Evolutionary conservation across 1,140 invertebrate genomes (phyloP), one percentile per base, ranked within the genome.

Genomic region (Sycophaga agraensis): DNA sequence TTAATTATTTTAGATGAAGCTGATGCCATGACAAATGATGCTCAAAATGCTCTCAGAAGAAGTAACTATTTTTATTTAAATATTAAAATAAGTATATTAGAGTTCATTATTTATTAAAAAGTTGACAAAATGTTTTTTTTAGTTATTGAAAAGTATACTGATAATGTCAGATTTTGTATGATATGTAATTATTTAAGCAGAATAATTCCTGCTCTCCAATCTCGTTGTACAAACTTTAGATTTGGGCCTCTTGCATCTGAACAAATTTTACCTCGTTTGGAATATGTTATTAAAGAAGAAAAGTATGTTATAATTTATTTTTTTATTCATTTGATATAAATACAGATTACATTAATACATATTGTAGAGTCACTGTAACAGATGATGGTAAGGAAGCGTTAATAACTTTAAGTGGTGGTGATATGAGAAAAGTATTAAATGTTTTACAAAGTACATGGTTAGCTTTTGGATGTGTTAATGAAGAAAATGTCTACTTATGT

Each of bases 11-110:
- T 99, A 11, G 98, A 99, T 87, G 98, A 99, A 86, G 97, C 97
- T 9, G 98, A 99, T 87, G 95, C 97, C 2, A 99, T 99, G 98
- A 99, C 98, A 3, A 93, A 95, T 76, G 97, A 99, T 88, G 98
- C 98, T 4, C 98, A 99, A 80, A 99, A 98, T 88, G 97, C 97
- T 28, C 82, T 99, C 2, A 85, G 97, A 69, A 89, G 97, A 88
- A 95, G 93, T 95, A 84, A 86, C 83, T 67, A 35, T 59, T 45
- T 9, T 42, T 45, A 49, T 66, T 45, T 64, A 31, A 37, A 49
- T 59, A 49, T 49, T 62, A 48, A 14, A 39, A 42, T 28, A 1
- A 6, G 26, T 17, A 17, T 31, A 12, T 35, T 31, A 49, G 31
- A 21, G 14, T 48, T 45, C 6, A 53, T 63, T 14, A 22, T 26